Evolutionary conservation across 2,888 invertebrate genomes (phyloP).

Genomic region (Ectemnius lituratus): DNA sequence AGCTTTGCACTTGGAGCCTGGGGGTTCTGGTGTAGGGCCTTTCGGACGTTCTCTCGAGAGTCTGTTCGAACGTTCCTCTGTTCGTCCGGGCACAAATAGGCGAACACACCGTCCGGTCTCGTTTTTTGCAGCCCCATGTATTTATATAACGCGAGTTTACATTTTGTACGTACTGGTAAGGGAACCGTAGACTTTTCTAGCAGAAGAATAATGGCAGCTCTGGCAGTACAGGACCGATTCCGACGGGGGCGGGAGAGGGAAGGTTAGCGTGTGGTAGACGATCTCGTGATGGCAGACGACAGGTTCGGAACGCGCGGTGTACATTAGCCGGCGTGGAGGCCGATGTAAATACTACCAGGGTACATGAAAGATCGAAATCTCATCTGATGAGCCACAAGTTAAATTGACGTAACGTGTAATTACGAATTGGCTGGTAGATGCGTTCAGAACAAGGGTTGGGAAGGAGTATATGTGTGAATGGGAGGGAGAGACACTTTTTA

Average conservation of each 20-base stretch:
- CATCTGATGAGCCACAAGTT: slow-evolving; percentile 29
- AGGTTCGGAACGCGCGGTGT: not conserved
- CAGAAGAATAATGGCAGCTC: not conserved
- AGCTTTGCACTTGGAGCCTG: not conserved
- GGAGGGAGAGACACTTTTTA: slow-evolving; percentile 61
- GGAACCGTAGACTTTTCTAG: not conserved
- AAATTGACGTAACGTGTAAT: slow-evolving; percentile 43
- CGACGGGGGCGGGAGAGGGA: no score
- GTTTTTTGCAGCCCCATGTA: not conserved
- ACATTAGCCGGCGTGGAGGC: slow-evolving; percentile 32
- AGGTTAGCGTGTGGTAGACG: slow-evolving; percentile 12
- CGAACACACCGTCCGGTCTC: slow-evolving; percentile 2
- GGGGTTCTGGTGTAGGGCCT: not conserved
- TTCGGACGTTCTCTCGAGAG: not conserved
- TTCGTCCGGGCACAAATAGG: slow-evolving; percentile 1
- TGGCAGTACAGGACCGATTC: not conserved
- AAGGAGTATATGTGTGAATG: not conserved
- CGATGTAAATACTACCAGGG: slow-evolving; percentile 74
- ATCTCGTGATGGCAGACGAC: slow-evolving; percentile 21
- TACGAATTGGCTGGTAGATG: slow-evolving; percentile 39
- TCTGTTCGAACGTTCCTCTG: slow-evolving; percentile 7
- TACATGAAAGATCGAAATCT: slow-evolving; percentile 66
- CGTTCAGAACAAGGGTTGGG: slow-evolving; percentile 38
- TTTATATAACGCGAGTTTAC: slow-evolving; percentile 9
- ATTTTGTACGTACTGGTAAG: not conserved